Percentiles rank a stretch among this genome's conserved stretches.
phyloP scores from a whole-genome alignment of 2,797 vertebrate genomes.

The Acropternis orthonyx region DNA sequence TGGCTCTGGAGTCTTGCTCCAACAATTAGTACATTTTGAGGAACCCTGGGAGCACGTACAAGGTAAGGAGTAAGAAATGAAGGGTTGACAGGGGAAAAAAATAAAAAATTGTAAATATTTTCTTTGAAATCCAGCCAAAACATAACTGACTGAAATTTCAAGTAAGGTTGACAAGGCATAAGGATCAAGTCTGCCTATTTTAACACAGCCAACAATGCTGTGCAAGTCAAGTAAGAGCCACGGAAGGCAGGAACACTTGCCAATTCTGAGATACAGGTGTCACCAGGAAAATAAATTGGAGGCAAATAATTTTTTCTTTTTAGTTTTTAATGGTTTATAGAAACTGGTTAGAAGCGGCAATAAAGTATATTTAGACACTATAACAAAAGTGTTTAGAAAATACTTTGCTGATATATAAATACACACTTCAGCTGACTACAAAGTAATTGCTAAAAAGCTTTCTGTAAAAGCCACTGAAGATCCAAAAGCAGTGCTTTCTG shows the following conservation, averaged over 20 bases:
- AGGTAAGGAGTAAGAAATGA: not conserved
- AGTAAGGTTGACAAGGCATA: not conserved
- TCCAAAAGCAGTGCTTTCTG: not conserved
- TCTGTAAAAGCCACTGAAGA: not conserved
- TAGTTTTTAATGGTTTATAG: not conserved
- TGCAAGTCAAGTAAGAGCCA: not conserved
- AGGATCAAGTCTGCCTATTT: not conserved
- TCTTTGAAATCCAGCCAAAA: not conserved
- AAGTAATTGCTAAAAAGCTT: constrained; percentile 1
- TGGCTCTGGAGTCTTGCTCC: not conserved
- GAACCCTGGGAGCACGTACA: not conserved
- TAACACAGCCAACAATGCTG: not conserved
- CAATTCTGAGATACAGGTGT: not conserved
- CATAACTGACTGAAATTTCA: not conserved
- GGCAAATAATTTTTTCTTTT: not conserved
- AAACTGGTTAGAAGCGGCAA: not conserved
- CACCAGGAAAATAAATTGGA: not conserved
- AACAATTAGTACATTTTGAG: not conserved
- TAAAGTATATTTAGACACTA: not conserved
- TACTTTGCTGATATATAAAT: not conserved
- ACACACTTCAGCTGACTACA: not conserved
- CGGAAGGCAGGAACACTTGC: not conserved
- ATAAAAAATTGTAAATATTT: not conserved
- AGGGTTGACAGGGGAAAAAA: not conserved
- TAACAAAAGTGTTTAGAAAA: not conserved